These are phyloP conservation scores for Nycticebus coucang DNA, from an alignment of 2,113 vertebrate genomes.

Conservation along the genomic window DNA sequence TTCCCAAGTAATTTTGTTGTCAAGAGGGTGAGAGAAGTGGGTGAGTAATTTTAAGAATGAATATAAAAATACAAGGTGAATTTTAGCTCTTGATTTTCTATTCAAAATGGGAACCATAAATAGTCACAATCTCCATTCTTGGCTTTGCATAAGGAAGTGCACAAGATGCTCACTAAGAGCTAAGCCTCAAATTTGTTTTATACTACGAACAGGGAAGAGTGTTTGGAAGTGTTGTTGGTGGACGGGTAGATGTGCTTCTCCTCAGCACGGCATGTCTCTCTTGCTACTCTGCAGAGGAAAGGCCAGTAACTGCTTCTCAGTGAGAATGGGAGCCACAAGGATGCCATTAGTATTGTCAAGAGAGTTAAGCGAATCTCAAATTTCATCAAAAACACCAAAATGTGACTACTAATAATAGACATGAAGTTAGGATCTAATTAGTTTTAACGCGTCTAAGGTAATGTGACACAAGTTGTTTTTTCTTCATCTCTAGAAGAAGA, in stretches of 20 bases:
- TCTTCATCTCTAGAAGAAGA: background rate
- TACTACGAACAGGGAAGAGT: background rate
- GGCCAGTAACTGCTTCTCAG: background rate
- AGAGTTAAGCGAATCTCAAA: background rate
- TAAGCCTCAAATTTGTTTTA: background rate
- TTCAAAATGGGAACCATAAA: background rate
- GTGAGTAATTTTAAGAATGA: background rate
- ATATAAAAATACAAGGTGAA: background rate
- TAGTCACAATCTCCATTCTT: background rate
- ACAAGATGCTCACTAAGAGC: background rate
- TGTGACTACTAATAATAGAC: constrained; percentile 13
- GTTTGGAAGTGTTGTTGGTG: background rate
- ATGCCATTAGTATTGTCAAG: background rate
- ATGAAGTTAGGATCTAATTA: constrained; percentile 46
- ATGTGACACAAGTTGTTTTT: constrained; percentile 30
- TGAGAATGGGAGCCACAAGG: background rate
- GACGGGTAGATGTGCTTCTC: background rate
- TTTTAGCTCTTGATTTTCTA: constrained; percentile 30
- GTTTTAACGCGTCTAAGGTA: background rate
- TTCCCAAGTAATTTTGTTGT: background rate
- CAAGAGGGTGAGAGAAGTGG: background rate
- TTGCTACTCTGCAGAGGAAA: background rate
- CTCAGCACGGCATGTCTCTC: background rate
- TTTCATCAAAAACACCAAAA: background rate
- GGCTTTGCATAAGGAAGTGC: background rate